These are phyloP conservation scores for Saguinus midas DNA, from an alignment of 2,113 vertebrate genomes.

Conservation along the genomic window DNA sequence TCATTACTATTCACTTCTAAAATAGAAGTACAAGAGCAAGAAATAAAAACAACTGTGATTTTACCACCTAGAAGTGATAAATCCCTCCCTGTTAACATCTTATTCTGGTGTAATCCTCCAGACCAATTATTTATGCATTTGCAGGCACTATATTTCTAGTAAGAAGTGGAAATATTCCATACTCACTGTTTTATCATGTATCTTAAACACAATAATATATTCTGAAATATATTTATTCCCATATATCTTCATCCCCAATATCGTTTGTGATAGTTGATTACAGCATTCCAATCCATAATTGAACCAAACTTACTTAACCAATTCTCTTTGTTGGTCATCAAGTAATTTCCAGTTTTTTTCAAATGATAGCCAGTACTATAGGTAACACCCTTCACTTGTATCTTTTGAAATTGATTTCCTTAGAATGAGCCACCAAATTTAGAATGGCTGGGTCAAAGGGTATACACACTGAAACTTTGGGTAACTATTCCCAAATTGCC, in stretches of 20 bases:
- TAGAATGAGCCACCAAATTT: not conserved
- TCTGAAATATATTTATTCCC: conserved; percentile 19
- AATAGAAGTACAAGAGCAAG: not conserved
- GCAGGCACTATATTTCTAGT: not conserved
- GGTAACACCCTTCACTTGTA: not conserved
- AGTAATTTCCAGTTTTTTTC: not conserved
- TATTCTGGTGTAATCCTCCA: not conserved
- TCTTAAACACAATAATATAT: conserved; percentile 3
- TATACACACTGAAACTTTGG: not conserved
- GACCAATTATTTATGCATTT: not conserved
- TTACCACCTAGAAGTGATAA: not conserved
- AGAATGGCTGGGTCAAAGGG: not conserved
- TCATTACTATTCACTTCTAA: not conserved
- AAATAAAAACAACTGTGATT: conserved; percentile 6
- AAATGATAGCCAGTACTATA: not conserved
- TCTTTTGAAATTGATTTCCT: not conserved
- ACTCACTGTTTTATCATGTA: not conserved
- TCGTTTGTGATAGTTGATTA: not conserved
- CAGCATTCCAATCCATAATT: not conserved
- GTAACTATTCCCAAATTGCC: not conserved
- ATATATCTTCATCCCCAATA: not conserved
- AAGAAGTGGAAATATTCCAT: not conserved
- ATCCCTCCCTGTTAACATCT: not conserved
- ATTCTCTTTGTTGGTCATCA: not conserved
- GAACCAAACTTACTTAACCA: not conserved